phyloP scores from a whole-genome alignment of 2,888 invertebrate species.

The Tupiocoris notatus region DNA sequence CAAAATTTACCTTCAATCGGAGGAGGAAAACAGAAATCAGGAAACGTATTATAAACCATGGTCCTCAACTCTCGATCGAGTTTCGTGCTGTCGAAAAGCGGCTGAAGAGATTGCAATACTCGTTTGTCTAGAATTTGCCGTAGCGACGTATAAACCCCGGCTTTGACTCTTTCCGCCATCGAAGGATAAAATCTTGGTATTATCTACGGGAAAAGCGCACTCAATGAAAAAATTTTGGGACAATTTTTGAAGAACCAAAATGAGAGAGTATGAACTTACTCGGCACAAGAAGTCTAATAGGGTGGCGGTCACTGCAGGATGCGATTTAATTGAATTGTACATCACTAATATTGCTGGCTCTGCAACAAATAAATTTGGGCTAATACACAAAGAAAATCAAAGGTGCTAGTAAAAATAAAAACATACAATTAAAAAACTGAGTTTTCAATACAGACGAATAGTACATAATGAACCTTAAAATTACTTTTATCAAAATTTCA shows the following conservation, averaged over 20 bases:
- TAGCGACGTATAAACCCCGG: constrained; percentile 78
- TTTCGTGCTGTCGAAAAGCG: constrained; percentile 83
- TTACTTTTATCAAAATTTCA: not conserved
- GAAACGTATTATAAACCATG: constrained; percentile 85
- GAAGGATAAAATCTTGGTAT: constrained; percentile 83
- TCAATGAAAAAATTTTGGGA: too few relatives aligned
- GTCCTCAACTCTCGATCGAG: constrained; percentile 78
- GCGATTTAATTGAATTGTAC: constrained; percentile 89
- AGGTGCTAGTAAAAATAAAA: too few relatives aligned
- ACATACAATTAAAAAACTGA: not conserved
- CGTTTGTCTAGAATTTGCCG: constrained; percentile 87
- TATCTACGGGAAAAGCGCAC: constrained; percentile 61
- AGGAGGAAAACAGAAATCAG: constrained; percentile 75
- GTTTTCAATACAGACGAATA: not conserved
- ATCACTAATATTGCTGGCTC: constrained; percentile 92
- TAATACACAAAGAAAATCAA: too few relatives aligned
- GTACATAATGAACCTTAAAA: not conserved
- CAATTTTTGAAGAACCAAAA: too few relatives aligned
- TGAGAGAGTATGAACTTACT: constrained; percentile 57
- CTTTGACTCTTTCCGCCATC: constrained; percentile 73
- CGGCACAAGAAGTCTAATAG: constrained; percentile 85
- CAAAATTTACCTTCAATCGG: constrained; percentile 58
- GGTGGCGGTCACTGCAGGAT: constrained; percentile 86
- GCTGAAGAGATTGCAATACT: constrained; percentile 81
- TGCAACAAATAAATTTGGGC: too few relatives aligned